These are phyloP conservation scores for Stenichneumon culpator DNA, from an alignment of 2,888 invertebrate genomes.

Conservation along the genomic window DNA sequence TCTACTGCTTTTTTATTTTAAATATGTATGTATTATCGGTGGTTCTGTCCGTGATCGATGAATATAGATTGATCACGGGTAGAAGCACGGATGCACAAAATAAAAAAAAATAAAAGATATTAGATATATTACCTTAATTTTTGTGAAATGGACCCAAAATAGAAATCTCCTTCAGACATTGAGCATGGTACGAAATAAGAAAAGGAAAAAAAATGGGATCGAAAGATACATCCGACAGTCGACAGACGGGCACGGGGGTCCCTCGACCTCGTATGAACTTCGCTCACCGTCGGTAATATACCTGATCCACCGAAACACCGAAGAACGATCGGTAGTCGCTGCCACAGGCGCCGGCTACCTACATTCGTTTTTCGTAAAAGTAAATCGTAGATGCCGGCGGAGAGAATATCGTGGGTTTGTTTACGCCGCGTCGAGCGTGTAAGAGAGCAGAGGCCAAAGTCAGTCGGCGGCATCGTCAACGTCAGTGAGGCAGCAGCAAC, in stretches of 20 bases:
- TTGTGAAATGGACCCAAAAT: too few relatives aligned
- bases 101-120: too few relatives aligned
- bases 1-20: too few relatives aligned
- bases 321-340: slow-evolving; percentile 7
- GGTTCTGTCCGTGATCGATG: too few relatives aligned
- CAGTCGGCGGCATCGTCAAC: slow-evolving; percentile 61
- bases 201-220: background rate
- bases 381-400: background rate
- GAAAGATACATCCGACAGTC: background rate
- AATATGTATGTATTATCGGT: too few relatives aligned
- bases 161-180: too few relatives aligned
- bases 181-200: background rate
- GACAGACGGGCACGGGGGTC: background rate
- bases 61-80: too few relatives aligned
- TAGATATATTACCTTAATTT: too few relatives aligned
- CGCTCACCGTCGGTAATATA: background rate
- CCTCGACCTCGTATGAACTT: slow-evolving; percentile 1
- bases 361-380: background rate
- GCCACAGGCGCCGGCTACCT: slow-evolving; percentile 30
- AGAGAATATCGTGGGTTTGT: slow-evolving; percentile 63
- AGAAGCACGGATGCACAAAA: too few relatives aligned
- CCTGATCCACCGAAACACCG: slow-evolving; percentile 9
- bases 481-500: slow-evolving; percentile 41
- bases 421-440: slow-evolving; percentile 57
- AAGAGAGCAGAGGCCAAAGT: slow-evolving; percentile 74